These are phyloP conservation scores for Drosophila varians DNA, from an alignment of 1,140 invertebrate species.

Conservation along the genomic window DNA sequence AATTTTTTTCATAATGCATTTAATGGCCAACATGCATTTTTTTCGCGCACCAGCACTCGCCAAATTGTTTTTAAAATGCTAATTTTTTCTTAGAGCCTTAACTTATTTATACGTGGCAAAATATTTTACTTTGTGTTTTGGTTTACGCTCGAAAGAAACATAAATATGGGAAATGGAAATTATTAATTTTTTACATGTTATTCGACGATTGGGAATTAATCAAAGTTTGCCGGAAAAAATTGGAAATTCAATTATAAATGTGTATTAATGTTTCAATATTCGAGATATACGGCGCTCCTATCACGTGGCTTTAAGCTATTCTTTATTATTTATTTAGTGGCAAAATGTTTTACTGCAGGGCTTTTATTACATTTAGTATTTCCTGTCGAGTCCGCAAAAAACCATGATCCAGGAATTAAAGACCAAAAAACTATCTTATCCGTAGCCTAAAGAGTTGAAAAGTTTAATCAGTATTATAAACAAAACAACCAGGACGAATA, in stretches of 20 bases:
- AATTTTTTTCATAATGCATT: constrained; percentile 30
- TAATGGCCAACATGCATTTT: constrained; percentile 50
- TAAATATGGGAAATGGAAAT: constrained; percentile 61
- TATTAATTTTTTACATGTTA: constrained; percentile 50
- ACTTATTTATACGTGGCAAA: constrained; percentile 61
- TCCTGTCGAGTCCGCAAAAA: not conserved
- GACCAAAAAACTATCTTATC: not conserved
- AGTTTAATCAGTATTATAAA: no score
- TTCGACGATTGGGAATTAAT: constrained; percentile 44
- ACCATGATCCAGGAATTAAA: no score
- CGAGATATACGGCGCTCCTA: constrained; percentile 24
- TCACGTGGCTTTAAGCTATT: constrained; percentile 26
- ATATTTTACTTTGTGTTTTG: constrained; percentile 67
- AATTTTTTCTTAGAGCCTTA: constrained; percentile 51
- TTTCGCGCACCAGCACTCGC: constrained; percentile 27
- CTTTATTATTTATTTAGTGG: constrained; percentile 35
- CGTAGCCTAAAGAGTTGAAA: not conserved
- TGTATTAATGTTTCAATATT: constrained; percentile 50
- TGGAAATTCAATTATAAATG: constrained; percentile 44
- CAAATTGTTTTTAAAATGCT: constrained; percentile 73
- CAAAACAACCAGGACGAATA: no score
- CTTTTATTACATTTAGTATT: constrained; percentile 3
- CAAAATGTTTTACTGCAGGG: constrained; percentile 6
- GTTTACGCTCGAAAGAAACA: constrained; percentile 69
- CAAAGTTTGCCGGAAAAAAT: constrained; percentile 23